Conservation (phyloP, 2,797 vertebrate species). For the Kryptolebias ocellatus region DNA sequence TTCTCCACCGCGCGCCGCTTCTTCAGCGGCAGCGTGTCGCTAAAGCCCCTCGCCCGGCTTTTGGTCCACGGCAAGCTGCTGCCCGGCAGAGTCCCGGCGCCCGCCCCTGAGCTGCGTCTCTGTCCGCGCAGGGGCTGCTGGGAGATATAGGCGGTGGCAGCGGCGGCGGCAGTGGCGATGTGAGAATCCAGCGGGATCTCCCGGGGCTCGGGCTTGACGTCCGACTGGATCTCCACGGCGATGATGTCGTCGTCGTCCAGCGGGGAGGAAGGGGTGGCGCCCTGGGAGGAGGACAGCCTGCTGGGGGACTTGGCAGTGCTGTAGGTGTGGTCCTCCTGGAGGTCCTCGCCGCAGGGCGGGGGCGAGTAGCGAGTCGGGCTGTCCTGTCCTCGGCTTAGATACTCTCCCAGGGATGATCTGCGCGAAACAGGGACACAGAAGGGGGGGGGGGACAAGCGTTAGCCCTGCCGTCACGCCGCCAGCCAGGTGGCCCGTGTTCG, state of each 20-base stretch:
- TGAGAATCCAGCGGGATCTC: constrained; percentile 88
- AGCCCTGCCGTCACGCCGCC: constrained; percentile 36
- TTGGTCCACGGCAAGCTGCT: constrained; percentile 89
- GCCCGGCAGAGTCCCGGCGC: constrained; percentile 81
- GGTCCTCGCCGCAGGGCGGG: constrained; percentile 88
- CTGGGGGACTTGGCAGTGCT: constrained; percentile 92
- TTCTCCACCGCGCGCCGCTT: constrained; percentile 94
- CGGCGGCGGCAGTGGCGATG: constrained; percentile 71
- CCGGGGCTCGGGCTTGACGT: constrained; percentile 89
- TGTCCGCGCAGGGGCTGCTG: constrained; percentile 88
- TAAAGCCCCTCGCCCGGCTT: constrained; percentile 84
- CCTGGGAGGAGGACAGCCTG: constrained; percentile 83
- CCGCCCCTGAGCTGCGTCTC: constrained; percentile 84
- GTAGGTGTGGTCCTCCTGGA: constrained; percentile 96
- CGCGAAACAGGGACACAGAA: constrained; percentile 32
- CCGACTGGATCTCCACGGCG: constrained; percentile 84
- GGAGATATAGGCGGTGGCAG: constrained; percentile 70
- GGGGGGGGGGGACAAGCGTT: constrained; percentile 34
- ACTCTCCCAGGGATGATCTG: constrained; percentile 91
- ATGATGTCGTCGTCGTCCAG: constrained; percentile 85
- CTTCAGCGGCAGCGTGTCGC: constrained; percentile 96
- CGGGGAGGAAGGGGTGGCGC: constrained; percentile 80
- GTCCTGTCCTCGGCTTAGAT: constrained; percentile 88
- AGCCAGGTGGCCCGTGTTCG: constrained; percentile 32
- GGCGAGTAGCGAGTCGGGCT: constrained; percentile 89